Evolutionary conservation across 2,888 invertebrate species (phyloP), one percentile per base, ranked within the genome.

Genomic region (Bedellia somnulentella): DNA sequence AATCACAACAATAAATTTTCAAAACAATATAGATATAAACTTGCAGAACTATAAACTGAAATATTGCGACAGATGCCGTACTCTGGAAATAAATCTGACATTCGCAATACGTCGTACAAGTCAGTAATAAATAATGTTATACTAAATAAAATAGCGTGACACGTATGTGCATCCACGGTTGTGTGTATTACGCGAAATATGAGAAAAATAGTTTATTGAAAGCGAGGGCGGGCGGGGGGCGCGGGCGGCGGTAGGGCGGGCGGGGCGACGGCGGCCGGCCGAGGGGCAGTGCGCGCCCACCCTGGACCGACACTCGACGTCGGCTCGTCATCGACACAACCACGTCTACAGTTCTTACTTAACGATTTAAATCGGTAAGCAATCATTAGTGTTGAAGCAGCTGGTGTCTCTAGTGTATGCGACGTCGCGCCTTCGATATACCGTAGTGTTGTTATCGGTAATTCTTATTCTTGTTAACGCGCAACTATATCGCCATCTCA

Each of bases 271-370:
- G 29, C 44, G 46, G 43, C 39, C 38, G 45, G 39, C 47, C 41
- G 47, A 45, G 49, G 57, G 45, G 39, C 70, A 73, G 73, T 73
- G 71, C 73, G 63, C 75, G 73, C 66, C 73, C 60, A 59, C 56
- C 67, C 70, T 41, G 70, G 66, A 61, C 68, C 73, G 68, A 73
- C 73, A 75, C 73, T 75, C 75, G 66, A 75, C 75, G 75, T 75
- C 75, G 73, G 75, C 73, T 75, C 73, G 68, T 73, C 71, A 57
- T 61, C 66, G 60, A 67, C 54, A 59, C 58, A 55, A 70, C 60
- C 70, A 68, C 51, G 53, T 56, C 47, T 57, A 54, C 57, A 57
- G 57, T 57, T 52, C 56, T 55, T 59, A 71, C 68, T 70, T 62
- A 62, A 62, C 53, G 63, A 60, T 61, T 52, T 55, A 49, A 55